Conservation (phyloP, 2,797 vertebrate genomes). For the Poecile montanus region DNA sequence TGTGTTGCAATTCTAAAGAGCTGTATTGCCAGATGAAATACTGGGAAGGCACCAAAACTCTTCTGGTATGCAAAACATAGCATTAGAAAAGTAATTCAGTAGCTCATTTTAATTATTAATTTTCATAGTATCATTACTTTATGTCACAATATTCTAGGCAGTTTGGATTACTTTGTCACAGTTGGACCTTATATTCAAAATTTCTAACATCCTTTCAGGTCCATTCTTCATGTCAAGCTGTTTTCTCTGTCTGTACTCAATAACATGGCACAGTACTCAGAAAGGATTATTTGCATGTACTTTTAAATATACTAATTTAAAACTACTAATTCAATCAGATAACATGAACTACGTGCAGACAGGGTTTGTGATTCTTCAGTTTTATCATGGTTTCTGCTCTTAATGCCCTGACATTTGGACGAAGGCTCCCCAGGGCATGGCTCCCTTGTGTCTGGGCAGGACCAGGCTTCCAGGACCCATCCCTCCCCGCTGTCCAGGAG, state of each 20-base stretch:
- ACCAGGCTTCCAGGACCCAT: not conserved
- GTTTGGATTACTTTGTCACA: not conserved
- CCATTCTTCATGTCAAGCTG: not conserved
- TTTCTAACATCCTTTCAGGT: not conserved
- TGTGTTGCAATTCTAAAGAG: not conserved
- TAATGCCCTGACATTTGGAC: not conserved
- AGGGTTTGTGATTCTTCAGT: not conserved
- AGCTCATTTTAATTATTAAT: not conserved
- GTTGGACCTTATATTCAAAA: not conserved
- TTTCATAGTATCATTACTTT: not conserved
- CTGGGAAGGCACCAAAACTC: not conserved
- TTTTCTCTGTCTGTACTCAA: not conserved
- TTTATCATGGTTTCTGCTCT: not conserved
- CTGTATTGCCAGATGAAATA: not conserved
- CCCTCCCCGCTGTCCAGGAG: fast-evolving
- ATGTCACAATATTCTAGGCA: not conserved
- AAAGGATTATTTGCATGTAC: not conserved
- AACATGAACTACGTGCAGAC: not conserved
- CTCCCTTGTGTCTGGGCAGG: fast-evolving
- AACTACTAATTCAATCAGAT: not conserved
- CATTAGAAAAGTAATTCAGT: not conserved
- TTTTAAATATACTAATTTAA: not conserved
- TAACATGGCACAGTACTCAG: not conserved
- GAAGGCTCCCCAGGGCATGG: not conserved
- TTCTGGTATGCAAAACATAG: not conserved